Percentiles rank a stretch among this genome's conserved stretches.
phyloP scores from a whole-genome alignment of 37 sponge, comb jelly and placozoan genomes.

The Ephydatia muelleri region DNA sequence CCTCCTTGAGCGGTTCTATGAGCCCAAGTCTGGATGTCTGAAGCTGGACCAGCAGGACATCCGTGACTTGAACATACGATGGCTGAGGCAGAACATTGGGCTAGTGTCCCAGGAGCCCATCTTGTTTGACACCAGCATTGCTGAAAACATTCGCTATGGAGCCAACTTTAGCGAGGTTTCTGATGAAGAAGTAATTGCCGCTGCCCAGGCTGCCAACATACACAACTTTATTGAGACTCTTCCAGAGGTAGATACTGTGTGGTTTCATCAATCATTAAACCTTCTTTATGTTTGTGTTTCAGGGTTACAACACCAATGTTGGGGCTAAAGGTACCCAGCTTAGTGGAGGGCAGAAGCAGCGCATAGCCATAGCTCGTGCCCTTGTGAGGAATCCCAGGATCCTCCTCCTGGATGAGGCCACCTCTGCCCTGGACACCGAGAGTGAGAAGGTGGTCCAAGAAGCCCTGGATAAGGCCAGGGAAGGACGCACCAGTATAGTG shows the following conservation, averaged over 20 bases:
- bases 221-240: slow-evolving; percentile 69
- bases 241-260: slow-evolving; percentile 33
- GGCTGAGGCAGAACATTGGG: slow-evolving; percentile 60
- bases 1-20: slow-evolving; percentile 78
- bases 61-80: slow-evolving; percentile 37
- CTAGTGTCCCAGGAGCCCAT: slow-evolving; percentile 69
- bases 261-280: no score
- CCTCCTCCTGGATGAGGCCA: slow-evolving; percentile 92
- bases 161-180: slow-evolving; percentile 46
- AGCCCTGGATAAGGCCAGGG: slow-evolving; percentile 69
- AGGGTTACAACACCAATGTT: slow-evolving; percentile 58
- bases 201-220: slow-evolving; percentile 67
- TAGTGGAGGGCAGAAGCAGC: slow-evolving; percentile 64
- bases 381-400: slow-evolving; percentile 83
- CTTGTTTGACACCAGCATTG: slow-evolving; percentile 49
- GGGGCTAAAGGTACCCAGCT: slow-evolving; percentile 60
- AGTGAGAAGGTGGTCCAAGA: slow-evolving; percentile 84
- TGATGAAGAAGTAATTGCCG: slow-evolving; percentile 47
- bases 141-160: slow-evolving; percentile 67
- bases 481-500: slow-evolving; percentile 38
- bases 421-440: slow-evolving; percentile 90
- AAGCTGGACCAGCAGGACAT: slow-evolving; percentile 31
- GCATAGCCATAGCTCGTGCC: slow-evolving; percentile 91
- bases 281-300: neutral
- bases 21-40: slow-evolving; percentile 30